Base-by-base conservation (phyloP, 2,113 vertebrate species). In the Pleuronectes platessa region DNA sequence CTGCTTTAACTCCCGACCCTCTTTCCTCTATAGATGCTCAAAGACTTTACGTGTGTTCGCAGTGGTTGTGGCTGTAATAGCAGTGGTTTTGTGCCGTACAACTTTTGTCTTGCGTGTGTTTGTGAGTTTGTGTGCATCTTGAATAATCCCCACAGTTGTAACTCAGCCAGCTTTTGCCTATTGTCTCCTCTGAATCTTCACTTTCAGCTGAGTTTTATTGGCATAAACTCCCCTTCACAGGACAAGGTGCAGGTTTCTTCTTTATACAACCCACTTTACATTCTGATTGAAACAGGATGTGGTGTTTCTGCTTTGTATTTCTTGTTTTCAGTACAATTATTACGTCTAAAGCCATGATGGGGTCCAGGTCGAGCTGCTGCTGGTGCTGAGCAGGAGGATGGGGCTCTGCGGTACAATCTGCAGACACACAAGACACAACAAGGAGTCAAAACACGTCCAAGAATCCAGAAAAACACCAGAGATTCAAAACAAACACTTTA, bases 251-350 rank as follows among this genome's bases (percentile, higher is more conserved):
- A 0, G 58, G 65, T 65, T 78, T 83, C 49, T 82, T 62, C 24
- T 35, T 64, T 65, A 62, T 31, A 61, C 71, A 31, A 31, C 31
- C 58, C 69, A 67, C 84, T 78, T 65, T 45, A 59, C 21, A 4
- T 79, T 62, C 81, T 68, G 68, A 90, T 71, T 90, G 88, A 91
- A 91, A 93, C 88, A 93, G 92, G 93, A 94, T 94, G 93, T 86
- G 91, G 92, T 85, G 73, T 53, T 61, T 71, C 55, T 62, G 74
- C 73, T 74, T 82, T 86, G 75, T 61, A 76, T 88, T 81, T 81
- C 65, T 86, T 76, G 59, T 87, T 86, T 87, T 88, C 72, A 58
- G 37, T 74, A 61, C 17, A 74, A 72, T 84, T 84, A 80, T 77
- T 72, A 67, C 67, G 26, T 75, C 72, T 35, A 66, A 54, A 26